Base-by-base conservation (phyloP, 2,113 vertebrate species). In the Cyphomyrus plagiostoma region DNA sequence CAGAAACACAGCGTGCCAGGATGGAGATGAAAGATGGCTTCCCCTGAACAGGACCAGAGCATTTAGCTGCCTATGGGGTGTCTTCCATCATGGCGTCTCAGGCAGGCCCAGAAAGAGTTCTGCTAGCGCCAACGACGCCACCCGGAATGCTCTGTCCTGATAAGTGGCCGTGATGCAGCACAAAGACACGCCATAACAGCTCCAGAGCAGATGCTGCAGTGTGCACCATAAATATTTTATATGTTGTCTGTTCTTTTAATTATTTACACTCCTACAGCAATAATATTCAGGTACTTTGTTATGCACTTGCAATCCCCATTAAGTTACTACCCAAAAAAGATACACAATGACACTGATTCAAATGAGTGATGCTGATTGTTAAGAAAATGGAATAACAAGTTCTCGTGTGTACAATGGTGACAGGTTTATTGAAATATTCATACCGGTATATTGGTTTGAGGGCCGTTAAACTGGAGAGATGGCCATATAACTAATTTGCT, bases 271-370 rank as follows among this genome's bases (percentile, higher is more conserved):
- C 10, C 53, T 46, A 45, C 86, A 88, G 15, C 50, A 87, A 56
- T 50, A 88, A 88, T 88, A 88, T 58, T 66, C 86, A 42, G 86
- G 17, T 46, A 46, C 86, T 88, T 45, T 66, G 53, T 46, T 45
- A 66, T 88, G 86, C 30, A 62, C 45, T 46, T 58, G 52, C 19
- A 39, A 42, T 56, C 23, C 23, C 3, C 9, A 62, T 3, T n/a
- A 21, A 62, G 42, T 66, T 88, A 88, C 10, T 88, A 26, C 39
- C 21, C 19, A n/a, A 23, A 62, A 62, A 62, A 62, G 21, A 39
- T 23, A 53, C 11, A 58, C 86, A 23, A 88, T 88, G 30, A 62
- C 53, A 62, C 52, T 42, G 30, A 58, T n/a, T 39, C 10, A 88
- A 88, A 88, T 42, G 86, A 62, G 52, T 58, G 19, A 88, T 23